Conservation (phyloP, 2,113 vertebrate species). For the Silurus meridionalis region DNA sequence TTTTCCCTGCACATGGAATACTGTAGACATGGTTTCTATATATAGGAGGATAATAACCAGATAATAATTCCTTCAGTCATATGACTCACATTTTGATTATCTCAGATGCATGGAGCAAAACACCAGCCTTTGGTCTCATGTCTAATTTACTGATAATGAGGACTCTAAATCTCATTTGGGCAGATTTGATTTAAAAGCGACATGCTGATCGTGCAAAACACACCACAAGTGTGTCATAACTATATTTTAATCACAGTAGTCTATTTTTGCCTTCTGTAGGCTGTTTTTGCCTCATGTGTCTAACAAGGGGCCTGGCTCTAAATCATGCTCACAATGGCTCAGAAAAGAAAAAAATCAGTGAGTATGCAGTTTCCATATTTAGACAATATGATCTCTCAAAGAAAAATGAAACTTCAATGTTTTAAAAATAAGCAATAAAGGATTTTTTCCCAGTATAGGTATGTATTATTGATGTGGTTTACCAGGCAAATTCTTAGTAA, state of each 20-base stretch:
- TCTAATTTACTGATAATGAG: slow-evolving; percentile 37
- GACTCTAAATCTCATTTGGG: slow-evolving; percentile 21
- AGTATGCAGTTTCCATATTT: slow-evolving; percentile 38
- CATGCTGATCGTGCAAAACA: slow-evolving; percentile 24
- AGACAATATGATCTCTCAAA: background rate
- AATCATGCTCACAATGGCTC: background rate
- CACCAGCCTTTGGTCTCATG: background rate
- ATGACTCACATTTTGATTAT: slow-evolving; percentile 46
- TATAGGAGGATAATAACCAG: slow-evolving; percentile 3
- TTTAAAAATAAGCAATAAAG: background rate
- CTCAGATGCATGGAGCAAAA: slow-evolving; percentile 23
- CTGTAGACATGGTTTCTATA: slow-evolving; percentile 10
- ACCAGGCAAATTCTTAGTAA: background rate
- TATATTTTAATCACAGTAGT: slow-evolving; percentile 8
- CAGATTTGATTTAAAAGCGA: slow-evolving; percentile 26
- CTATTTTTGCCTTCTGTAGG: background rate
- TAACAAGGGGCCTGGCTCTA: background rate
- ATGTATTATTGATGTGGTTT: background rate
- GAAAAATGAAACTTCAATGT: background rate
- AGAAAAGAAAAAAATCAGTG: background rate
- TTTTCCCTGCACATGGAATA: slow-evolving; percentile 4
- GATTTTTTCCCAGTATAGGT: background rate
- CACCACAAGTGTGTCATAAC: background rate
- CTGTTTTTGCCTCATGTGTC: background rate
- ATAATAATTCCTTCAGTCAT: slow-evolving; percentile 38